phyloP scores from a whole-genome alignment of 2,888 invertebrate genomes.

The Rambutsinella grinnellia region DNA sequence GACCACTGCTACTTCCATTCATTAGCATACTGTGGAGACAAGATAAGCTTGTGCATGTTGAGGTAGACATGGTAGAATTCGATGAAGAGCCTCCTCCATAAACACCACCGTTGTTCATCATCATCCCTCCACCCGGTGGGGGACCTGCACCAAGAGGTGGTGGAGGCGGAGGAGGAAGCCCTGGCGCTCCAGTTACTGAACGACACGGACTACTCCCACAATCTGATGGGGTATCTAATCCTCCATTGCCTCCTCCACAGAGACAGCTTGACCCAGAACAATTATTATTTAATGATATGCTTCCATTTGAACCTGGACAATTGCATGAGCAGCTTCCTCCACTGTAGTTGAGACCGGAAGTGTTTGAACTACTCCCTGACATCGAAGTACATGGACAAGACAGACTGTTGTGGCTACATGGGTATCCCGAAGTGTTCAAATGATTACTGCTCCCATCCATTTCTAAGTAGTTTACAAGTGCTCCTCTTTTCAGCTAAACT shows the following conservation, averaged over 20 bases:
- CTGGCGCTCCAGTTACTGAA: slow-evolving; percentile 30
- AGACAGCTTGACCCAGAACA: slow-evolving; percentile 39
- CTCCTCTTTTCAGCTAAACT: too few species aligned
- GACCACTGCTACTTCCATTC: slow-evolving; percentile 17
- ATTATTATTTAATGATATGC: slow-evolving; percentile 43
- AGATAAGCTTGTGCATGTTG: slow-evolving; percentile 37
- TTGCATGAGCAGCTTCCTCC: slow-evolving; percentile 39
- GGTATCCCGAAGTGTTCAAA: slow-evolving; percentile 33
- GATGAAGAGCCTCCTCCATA: slow-evolving; percentile 16
- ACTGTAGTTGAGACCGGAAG: slow-evolving; percentile 40
- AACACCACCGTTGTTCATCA: slow-evolving; percentile 14
- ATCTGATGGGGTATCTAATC: slow-evolving; percentile 38
- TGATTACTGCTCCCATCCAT: slow-evolving; percentile 46
- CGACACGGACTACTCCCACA: slow-evolving; percentile 47
- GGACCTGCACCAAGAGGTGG: slow-evolving; percentile 2
- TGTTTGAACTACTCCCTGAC: slow-evolving; percentile 34
- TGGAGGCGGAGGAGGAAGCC: slow-evolving; percentile 16
- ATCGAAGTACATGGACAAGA: slow-evolving; percentile 48
- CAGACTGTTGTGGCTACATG: slow-evolving; percentile 28
- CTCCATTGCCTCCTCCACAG: slow-evolving; percentile 35
- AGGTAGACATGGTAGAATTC: slow-evolving; percentile 11
- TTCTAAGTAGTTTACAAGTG: neutral
- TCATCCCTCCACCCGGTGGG: slow-evolving; percentile 7
- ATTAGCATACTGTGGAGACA: slow-evolving; percentile 41
- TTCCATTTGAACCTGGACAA: slow-evolving; percentile 44